These are phyloP conservation scores for Callaeas wilsoni DNA, from an alignment of 2,113 vertebrate genomes.

Conservation along the genomic window DNA sequence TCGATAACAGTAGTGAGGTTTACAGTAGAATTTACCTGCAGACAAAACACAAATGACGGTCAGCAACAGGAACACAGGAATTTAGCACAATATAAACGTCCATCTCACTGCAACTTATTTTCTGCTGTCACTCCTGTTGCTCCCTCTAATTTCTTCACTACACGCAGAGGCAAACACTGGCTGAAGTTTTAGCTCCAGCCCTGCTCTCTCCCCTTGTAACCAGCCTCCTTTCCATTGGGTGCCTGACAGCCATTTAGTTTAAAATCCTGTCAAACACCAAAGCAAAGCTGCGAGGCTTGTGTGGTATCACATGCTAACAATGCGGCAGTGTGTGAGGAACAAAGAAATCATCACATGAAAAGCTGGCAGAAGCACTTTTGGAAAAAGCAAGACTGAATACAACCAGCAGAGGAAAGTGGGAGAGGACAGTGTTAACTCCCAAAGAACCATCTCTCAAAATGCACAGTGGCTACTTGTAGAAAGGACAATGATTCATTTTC, in stretches of 20 bases:
- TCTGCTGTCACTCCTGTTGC: background rate
- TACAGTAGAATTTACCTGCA: conserved; percentile 98
- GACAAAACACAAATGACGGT: background rate
- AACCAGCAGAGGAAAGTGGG: conserved; percentile 46
- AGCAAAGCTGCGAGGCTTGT: conserved; percentile 53
- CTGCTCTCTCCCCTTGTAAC: background rate
- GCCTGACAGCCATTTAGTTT: conserved; percentile 46
- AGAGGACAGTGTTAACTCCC: conserved; percentile 32
- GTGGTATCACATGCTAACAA: conserved; percentile 68
- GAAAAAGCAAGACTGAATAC: conserved; percentile 67
- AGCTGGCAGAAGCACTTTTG: conserved; percentile 64
- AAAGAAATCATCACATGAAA: conserved; percentile 75
- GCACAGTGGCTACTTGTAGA: background rate
- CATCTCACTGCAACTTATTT: background rate
- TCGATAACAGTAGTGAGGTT: conserved; percentile 95
- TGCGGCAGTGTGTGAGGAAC: conserved; percentile 76
- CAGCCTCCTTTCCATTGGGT: conserved; percentile 26
- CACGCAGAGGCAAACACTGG: background rate
- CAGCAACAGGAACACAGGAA: background rate
- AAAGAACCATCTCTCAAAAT: background rate
- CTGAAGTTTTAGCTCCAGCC: conserved; percentile 15
- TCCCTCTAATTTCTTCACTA: background rate
- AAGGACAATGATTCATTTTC: background rate
- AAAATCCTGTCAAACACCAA: conserved; percentile 57
- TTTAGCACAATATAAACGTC: background rate